Evolutionary conservation across 2,113 vertebrate species (phyloP), one percentile per base, ranked within the genome.

Genomic region (Thymallus thymallus): DNA sequence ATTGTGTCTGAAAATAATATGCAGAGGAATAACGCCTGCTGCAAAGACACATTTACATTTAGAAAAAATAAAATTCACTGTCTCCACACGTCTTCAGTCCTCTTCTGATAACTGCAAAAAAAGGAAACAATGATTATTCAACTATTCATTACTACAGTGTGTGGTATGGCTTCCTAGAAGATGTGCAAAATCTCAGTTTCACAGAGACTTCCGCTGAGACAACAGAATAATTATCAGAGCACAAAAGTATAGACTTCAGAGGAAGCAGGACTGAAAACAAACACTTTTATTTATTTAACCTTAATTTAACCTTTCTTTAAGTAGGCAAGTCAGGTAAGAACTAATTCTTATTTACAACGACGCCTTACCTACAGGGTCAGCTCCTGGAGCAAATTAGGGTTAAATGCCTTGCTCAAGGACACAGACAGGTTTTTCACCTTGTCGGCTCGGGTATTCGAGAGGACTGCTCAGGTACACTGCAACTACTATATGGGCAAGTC

Each of bases 61-160:
- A 41, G 35, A 41, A 70, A 3, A 41, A 63, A 61, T 0, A 68
- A 41, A 41, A 78, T 68, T 48, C 55, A 23, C 63, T 29, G 12
- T 29, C 68, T 76, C 61, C 23, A 69, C 69, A 14, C 9, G 51
- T 75, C 26, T 14, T 41, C 23, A 4, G 14, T 41, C 48, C 82
- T 82, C 61, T 60, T 60, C n/a, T 22, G n/a, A 60, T 41, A 10
- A 22, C 56, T 60, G 56, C n/a, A 60, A 9, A 23, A 60, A 22
- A 60, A 16, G 56, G n/a, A 41, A 60, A 60, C n/a, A 23, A 60
- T 60, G 22, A 60, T 60, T 60, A 60, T 60, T 60, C 18, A 9
- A 16, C n/a, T 60, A 60, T 60, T 60, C 18, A 60, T 5, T 22
- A 22, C 13, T 60, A 60, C n/a, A 9, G 56, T 60, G 9, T 51